Percentiles rank a stretch among this genome's conserved stretches.
These are phyloP conservation scores for Microcebus lehilahytsara DNA, from an alignment of 2,113 vertebrate species.

Conservation along the genomic window DNA sequence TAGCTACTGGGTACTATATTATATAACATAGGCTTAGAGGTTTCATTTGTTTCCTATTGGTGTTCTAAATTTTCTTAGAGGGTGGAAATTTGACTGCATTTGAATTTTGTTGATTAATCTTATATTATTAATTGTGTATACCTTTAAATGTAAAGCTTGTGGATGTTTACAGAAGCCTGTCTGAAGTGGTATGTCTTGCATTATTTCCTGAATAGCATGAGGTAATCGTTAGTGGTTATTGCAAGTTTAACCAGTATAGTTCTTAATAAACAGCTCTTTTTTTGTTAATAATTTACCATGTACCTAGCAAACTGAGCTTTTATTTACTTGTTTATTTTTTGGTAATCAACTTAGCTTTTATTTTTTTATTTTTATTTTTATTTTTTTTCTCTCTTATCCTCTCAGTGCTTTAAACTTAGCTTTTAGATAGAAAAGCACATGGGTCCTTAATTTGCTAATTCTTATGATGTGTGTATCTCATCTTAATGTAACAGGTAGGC, in stretches of 20 bases:
- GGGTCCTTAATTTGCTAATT: background rate
- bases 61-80: background rate
- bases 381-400: too few relatives aligned
- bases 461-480: background rate
- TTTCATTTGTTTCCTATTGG: background rate
- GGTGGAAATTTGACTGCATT: background rate
- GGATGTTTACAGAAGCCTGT: background rate
- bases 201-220: constrained; percentile 43
- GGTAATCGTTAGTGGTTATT: background rate
- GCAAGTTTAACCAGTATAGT: background rate
- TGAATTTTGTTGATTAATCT: constrained; percentile 19
- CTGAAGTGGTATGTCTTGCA: background rate
- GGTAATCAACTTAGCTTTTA: background rate
- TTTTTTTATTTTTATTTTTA: too few relatives aligned
- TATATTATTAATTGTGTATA: background rate
- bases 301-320: background rate
- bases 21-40: background rate
- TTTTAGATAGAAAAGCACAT: background rate
- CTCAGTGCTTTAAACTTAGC: too few relatives aligned
- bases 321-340: too few relatives aligned
- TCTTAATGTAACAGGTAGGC: background rate
- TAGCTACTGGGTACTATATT: background rate
- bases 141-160: background rate
- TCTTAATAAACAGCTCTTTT: background rate
- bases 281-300: background rate